Base-by-base conservation (phyloP, 2,113 vertebrate species). In the Alethe castanea region DNA sequence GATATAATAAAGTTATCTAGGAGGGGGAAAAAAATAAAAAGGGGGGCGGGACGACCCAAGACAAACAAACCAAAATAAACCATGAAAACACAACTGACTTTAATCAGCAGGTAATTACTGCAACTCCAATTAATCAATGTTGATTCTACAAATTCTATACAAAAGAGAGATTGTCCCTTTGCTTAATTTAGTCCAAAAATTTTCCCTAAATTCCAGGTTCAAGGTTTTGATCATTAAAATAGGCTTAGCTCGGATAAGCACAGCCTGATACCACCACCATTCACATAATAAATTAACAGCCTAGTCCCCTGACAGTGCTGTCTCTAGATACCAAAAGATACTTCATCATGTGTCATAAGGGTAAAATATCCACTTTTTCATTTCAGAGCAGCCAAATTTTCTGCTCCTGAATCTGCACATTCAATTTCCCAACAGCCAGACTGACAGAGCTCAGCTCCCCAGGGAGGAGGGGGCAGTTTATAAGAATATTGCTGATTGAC, bases 271-370 rank as follows among this genome's bases (percentile, higher is more conserved):
- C 44, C 69, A 74, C 93, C 80, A 94, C 92, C 52, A 83, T 26
- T 95, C 92, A 93, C 5, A 1, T 33, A 90, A 92, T 47, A 86
- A 92, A 92, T 96, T 52, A 94, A 72, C 80, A 92, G 86, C 60
- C 76, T 29, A 53, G 71, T 59, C 74, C 82, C 69, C 26, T 33
- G 85, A 74, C 93, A 93, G 60, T n/a, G 40, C 82, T 93, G 85
- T 88, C 76, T 92, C 88, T 83, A 88, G 88, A 81, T 62, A 78
- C 71, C 71, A 96, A 96, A 94, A 95, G 88, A 95, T 78, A 73
- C 76, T 96, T 70, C 48, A 83, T 94, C 88, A 88, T 60, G 36
- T 93, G 85, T 83, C 85, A 90, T 25, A 81, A 87, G 74, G 72
- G 31, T 67, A 81, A 93, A 96, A 62, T 19, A 88, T 24, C 76